Conservation (phyloP, 2,888 invertebrate genomes). For the Microctonus aethiopoides region DNA sequence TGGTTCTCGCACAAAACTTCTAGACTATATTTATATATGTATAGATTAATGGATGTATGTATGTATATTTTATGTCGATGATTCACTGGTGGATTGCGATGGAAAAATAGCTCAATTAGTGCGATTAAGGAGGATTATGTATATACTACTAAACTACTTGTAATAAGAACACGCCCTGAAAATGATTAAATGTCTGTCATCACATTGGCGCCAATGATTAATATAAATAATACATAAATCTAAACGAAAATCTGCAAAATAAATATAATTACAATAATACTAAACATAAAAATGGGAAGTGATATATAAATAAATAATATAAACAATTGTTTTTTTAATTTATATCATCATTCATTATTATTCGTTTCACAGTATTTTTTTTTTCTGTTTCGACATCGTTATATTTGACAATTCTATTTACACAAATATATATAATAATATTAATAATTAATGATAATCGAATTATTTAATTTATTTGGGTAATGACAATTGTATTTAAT, state of each 20-base stretch:
- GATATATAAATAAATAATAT: not conserved
- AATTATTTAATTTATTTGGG: not conserved
- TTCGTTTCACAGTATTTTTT: not conserved
- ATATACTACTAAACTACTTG: not conserved
- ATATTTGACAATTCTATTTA: constrained; percentile 8
- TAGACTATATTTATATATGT: not conserved
- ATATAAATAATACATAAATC: not conserved
- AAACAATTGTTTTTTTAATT: not conserved
- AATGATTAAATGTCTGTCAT: not conserved
- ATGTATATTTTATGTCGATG: not conserved
- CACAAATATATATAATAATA: constrained; percentile 3
- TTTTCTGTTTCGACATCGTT: constrained; percentile 1
- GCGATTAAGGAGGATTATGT: constrained; percentile 1
- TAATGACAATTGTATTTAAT: constrained; percentile 61
- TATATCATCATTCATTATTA: constrained; percentile 20
- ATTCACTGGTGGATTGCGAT: not conserved
- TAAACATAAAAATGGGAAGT: not conserved
- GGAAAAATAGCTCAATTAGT: constrained; percentile 11
- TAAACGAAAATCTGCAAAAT: not conserved
- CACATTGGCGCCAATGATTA: not conserved
- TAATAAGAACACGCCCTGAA: not conserved
- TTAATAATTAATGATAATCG: not conserved
- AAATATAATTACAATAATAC: not conserved
- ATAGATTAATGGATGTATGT: not conserved
- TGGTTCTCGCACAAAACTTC: not conserved